These are phyloP conservation scores for Drosophila nigrodunni DNA, from an alignment of 1,140 invertebrate genomes.

Conservation along the genomic window DNA sequence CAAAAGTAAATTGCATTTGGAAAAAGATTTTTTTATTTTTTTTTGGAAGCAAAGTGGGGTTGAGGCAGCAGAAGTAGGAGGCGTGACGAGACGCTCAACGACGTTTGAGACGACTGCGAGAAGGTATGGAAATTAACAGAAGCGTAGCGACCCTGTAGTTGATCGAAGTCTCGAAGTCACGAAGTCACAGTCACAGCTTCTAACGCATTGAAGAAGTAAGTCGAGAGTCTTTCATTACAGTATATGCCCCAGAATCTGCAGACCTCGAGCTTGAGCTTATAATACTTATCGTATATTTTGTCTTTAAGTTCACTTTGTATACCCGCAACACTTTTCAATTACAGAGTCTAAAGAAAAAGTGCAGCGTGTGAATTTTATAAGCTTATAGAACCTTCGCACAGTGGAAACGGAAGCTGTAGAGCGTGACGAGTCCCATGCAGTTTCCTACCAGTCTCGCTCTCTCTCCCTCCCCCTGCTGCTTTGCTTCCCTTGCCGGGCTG, in stretches of 20 bases:
- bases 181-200: too few species aligned
- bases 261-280: too few species aligned
- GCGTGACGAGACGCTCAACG: constrained; percentile 10
- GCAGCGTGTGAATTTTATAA: constrained; percentile 79
- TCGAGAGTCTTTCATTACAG: too few species aligned
- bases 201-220: too few species aligned
- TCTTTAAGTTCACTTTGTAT: neutral
- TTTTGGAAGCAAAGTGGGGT: neutral
- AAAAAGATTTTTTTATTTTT: constrained; percentile 22
- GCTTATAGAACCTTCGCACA: constrained; percentile 43
- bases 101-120: neutral
- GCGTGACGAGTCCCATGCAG: constrained; percentile 46
- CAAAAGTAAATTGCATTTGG: constrained; percentile 77
- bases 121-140: constrained; percentile 9
- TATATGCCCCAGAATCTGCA: too few species aligned
- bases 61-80: constrained; percentile 9
- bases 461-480: constrained; percentile 18
- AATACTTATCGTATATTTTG: too few species aligned
- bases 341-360: constrained; percentile 35
- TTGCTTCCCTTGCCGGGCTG: constrained; percentile 1
- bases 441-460: neutral
- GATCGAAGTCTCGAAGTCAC: too few species aligned
- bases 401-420: constrained; percentile 54
- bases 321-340: neutral
- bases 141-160: neutral